These are phyloP conservation scores for Lissonota sp. DNA, from an alignment of 2,888 invertebrate genomes.

Conservation along the genomic window DNA sequence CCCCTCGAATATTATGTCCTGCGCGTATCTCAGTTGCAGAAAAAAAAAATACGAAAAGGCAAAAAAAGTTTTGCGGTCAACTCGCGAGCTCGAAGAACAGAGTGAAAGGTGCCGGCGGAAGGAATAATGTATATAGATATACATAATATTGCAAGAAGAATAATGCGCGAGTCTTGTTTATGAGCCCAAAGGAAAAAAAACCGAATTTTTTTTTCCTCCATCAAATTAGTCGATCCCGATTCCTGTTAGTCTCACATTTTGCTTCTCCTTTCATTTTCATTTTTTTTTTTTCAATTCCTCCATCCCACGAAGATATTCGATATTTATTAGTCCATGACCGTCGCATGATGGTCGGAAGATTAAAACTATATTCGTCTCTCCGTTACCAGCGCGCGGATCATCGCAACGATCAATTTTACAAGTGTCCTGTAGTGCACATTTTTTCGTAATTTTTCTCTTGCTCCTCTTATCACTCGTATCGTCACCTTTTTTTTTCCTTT, in stretches of 20 bases:
- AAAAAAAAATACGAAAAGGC: background rate
- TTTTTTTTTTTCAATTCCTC: slow-evolving; percentile 10
- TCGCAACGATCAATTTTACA: background rate
- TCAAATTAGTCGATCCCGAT: slow-evolving; percentile 27
- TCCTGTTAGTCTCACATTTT: slow-evolving; percentile 31
- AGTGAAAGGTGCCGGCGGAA: slow-evolving; percentile 53
- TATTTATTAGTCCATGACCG: slow-evolving; percentile 31
- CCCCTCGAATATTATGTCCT: slow-evolving; percentile 19
- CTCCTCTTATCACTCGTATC: slow-evolving; percentile 19
- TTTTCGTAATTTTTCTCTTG: background rate
- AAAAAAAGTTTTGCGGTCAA: slow-evolving; percentile 48
- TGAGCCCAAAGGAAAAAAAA: slow-evolving; percentile 14
- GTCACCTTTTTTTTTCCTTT: slow-evolving; percentile 40
- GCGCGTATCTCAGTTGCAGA: slow-evolving; percentile 35
- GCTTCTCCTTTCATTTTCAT: slow-evolving; percentile 13
- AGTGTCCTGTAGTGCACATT: background rate
- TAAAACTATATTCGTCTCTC: background rate
- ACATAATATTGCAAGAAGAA: slow-evolving; percentile 3
- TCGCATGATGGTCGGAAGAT: background rate
- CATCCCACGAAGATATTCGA: background rate
- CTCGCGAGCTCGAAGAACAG: slow-evolving; percentile 20
- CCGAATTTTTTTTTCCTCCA: background rate
- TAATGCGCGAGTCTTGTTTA: slow-evolving; percentile 17
- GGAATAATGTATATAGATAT: slow-evolving; percentile 6
- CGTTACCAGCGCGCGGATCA: background rate